A percentile compares a stretch with the other conserved stretches of the same genome.
These are phyloP conservation scores for Sebastes hubbsi DNA, from an alignment of 2,797 vertebrate genomes.

Conservation along the genomic window DNA sequence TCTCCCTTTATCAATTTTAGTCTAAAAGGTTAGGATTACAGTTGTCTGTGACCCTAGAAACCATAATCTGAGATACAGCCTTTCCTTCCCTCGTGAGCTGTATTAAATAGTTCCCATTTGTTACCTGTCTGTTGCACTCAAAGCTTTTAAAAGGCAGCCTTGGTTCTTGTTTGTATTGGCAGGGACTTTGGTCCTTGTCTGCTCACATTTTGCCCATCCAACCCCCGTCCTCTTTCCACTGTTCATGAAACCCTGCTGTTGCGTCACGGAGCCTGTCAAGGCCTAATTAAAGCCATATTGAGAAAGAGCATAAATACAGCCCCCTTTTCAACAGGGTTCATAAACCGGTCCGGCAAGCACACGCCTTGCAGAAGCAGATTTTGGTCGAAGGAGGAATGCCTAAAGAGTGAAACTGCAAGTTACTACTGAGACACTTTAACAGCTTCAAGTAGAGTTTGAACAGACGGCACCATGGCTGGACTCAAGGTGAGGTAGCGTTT, in stretches of 20 bases:
- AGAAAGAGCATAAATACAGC: conserved; percentile 78
- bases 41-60: background rate
- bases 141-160: background rate
- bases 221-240: conserved; percentile 18
- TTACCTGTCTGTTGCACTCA: conserved; percentile 6
- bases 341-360: conserved; percentile 9
- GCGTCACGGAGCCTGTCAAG: conserved; percentile 72
- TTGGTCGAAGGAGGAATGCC: background rate
- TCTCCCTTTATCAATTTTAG: background rate
- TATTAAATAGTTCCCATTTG: background rate
- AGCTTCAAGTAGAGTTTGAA: background rate
- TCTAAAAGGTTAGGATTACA: background rate
- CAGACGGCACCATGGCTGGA: conserved; percentile 70
- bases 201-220: conserved; percentile 26
- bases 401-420: conserved; percentile 8
- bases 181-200: conserved; percentile 47
- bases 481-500: conserved; percentile 76
- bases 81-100: background rate
- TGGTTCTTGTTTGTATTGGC: conserved; percentile 54
- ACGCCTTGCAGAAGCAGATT: conserved; percentile 22
- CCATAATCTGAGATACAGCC: background rate
- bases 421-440: conserved; percentile 11
- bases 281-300: conserved; percentile 86
- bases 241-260: conserved; percentile 21
- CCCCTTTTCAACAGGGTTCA: conserved; percentile 32